Evolutionary conservation across 2,797 vertebrate species (phyloP), one percentile per base, ranked within the genome.

Genomic region (Coregonus sp.): DNA sequence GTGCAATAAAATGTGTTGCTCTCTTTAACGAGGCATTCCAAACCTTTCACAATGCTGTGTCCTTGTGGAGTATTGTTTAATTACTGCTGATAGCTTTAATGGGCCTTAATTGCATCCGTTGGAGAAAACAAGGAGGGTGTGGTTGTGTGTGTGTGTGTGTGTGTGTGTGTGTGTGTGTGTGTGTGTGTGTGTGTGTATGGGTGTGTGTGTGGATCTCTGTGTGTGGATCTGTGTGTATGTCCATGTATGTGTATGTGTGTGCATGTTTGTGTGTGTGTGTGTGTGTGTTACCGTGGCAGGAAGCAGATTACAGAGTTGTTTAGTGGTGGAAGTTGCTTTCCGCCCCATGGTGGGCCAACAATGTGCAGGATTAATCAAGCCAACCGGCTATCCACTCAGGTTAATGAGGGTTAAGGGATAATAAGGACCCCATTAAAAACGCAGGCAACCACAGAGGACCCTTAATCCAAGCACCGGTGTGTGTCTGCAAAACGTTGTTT

Each of bases 401-500:
- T 94, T 94, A 94, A 94, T 94, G 93, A 92, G 91, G 93, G 93
- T 93, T 93, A 93, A 93, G 92, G 92, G 91, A 92, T 94, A 94
- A 94, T 94, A 93, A 93, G 92, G 90, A 91, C 86, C 80, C 86
- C 83, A 87, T 93, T 94, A 91, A 90, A 93, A 91, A 89, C 83
- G 87, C 91, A 91, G 89, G 90, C 90, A 92, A 83, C 84, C 88
- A 87, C 86, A 81, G 75, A 87, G 85, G 89, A 90, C 86, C 40
- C 59, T 59, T 81, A 79, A 80, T 79, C 76, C 18, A 4, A n/a
- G 47, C 20, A 2, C 20, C 2, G n/a, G 72, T 40, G 72, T 35
- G 16, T 37, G 72, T 37, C 72, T 63, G 56, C 37, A 25, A 4
- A 51, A 15, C 35, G 37, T 31, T 75, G 40, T 4, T 72, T 52